Percentiles rank a stretch among this genome's conserved stretches.
These are phyloP conservation scores for Agrochola litura DNA, from an alignment of 2,888 invertebrate genomes.

Conservation along the genomic window DNA sequence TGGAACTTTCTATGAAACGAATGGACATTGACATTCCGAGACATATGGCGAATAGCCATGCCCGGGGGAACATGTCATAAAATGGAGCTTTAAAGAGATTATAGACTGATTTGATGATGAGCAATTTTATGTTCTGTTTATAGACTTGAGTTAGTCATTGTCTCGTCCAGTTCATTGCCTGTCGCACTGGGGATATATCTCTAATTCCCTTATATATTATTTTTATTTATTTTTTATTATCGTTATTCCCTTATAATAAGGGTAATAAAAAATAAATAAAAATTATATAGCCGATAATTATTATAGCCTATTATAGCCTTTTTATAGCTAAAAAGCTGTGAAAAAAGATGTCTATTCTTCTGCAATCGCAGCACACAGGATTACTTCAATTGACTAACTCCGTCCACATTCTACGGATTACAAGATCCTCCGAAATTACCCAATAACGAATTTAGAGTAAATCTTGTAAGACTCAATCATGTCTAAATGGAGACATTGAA, in stretches of 20 bases:
- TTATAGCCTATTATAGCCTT: too few species aligned
- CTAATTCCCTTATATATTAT: background rate
- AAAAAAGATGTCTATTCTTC: background rate
- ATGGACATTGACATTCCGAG: constrained; percentile 55
- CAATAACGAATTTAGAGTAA: constrained; percentile 49
- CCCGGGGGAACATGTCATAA: constrained; percentile 42
- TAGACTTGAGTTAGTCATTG: constrained; percentile 14
- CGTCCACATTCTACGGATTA: constrained; percentile 10
- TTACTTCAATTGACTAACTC: constrained; percentile 3
- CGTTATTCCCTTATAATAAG: too few species aligned
- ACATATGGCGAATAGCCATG: constrained; percentile 42
- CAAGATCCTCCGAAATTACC: constrained; percentile 21
- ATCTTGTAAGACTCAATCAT: constrained; percentile 70
- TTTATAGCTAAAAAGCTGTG: too few species aligned
- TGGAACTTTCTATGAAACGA: constrained; percentile 53
- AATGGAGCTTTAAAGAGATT: constrained; percentile 44
- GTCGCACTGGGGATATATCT: background rate
- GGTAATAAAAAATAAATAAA: too few species aligned
- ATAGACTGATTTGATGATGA: constrained; percentile 61
- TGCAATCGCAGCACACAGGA: background rate
- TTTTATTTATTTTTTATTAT: too few species aligned
- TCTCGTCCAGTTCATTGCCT: background rate
- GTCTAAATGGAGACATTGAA: constrained; percentile 67
- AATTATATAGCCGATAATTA: too few species aligned
- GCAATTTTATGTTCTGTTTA: constrained; percentile 42